phyloP scores from a whole-genome alignment of 2,797 vertebrate genomes.

The Coendou prehensilis region DNA sequence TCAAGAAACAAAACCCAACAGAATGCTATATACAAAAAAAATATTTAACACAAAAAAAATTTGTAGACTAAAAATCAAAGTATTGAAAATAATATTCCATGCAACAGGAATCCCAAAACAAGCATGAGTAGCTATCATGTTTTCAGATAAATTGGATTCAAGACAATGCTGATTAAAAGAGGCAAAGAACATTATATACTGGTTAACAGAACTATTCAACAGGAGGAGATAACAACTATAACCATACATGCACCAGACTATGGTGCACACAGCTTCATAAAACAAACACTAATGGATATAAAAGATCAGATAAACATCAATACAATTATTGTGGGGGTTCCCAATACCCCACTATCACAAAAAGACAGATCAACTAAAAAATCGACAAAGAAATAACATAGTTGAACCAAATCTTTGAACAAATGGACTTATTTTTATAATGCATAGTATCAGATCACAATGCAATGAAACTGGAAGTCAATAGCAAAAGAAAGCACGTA shows the following conservation, averaged over 20 bases:
- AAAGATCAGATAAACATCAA: neutral
- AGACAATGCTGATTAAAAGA: neutral
- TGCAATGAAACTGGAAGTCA: neutral
- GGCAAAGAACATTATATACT: neutral
- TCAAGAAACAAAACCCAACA: neutral
- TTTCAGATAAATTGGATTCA: neutral
- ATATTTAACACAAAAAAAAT: neutral
- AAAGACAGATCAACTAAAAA: neutral
- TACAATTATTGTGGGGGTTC: neutral
- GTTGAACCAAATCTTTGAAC: neutral
- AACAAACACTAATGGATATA: neutral
- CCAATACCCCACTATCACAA: neutral
- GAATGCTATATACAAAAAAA: neutral
- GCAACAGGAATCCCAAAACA: neutral
- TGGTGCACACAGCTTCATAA: neutral
- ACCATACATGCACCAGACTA: neutral
- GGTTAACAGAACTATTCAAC: neutral
- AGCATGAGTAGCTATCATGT: neutral
- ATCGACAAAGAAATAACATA: neutral
- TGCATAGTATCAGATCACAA: neutral
- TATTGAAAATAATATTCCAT: neutral
- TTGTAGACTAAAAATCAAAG: neutral
- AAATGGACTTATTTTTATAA: neutral
- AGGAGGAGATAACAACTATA: neutral
- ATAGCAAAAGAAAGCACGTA: neutral